A percentile compares a stretch with the other conserved stretches of the same genome.
phyloP scores from a whole-genome alignment of 2,888 invertebrate genomes.

The Bimastos eiseni region DNA sequence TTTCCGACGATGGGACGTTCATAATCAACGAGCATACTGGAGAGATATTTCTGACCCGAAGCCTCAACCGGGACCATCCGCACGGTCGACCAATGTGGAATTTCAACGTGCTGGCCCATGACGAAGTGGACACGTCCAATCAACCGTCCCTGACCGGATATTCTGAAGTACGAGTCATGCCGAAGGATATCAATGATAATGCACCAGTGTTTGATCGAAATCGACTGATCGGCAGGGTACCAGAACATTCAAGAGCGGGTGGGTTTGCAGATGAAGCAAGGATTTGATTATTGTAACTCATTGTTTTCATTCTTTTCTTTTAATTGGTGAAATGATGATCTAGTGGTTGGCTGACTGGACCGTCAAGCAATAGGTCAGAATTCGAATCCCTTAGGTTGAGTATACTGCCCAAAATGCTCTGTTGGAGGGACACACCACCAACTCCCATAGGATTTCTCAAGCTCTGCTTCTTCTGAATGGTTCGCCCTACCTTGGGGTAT shows the following conservation, averaged over 20 bases:
- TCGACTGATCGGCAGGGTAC: constrained; percentile 70
- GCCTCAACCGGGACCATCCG: constrained; percentile 70
- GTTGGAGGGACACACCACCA: no score
- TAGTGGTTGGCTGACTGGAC: no score
- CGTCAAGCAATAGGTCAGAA: not conserved
- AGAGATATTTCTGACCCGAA: constrained; percentile 94
- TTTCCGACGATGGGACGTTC: constrained; percentile 44
- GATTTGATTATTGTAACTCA: not conserved
- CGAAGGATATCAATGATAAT: constrained; percentile 96
- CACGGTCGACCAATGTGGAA: constrained; percentile 46
- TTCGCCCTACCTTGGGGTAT: no score
- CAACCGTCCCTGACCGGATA: constrained; percentile 78
- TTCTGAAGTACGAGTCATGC: constrained; percentile 93
- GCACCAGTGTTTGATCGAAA: constrained; percentile 76
- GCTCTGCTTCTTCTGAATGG: no score
- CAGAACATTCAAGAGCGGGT: constrained; percentile 89
- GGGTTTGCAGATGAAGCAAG: constrained; percentile 43
- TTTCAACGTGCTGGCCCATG: constrained; percentile 56
- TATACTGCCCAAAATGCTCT: no score
- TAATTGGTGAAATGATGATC: no score
- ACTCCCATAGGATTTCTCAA: no score
- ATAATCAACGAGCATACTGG: constrained; percentile 73
- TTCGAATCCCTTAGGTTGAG: no score
- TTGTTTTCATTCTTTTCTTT: not conserved
- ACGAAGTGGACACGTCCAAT: constrained; percentile 48